A percentile compares a stretch with the other conserved stretches of the same genome.
Evolutionary conservation across 2,888 invertebrate genomes (phyloP).

Genomic region (Stenodema calcarata): DNA sequence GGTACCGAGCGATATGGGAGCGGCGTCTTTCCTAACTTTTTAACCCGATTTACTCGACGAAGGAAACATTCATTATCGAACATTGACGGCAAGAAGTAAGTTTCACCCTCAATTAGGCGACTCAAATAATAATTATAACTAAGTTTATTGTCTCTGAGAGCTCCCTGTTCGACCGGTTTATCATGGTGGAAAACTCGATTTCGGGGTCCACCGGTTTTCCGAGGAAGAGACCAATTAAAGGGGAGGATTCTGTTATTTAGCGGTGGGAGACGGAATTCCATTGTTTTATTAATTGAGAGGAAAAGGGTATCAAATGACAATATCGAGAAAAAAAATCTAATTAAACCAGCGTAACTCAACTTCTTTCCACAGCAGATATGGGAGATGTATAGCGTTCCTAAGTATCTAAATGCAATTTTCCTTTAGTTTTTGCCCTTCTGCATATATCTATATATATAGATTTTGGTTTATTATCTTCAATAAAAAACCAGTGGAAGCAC

Average conservation of each 20-base stretch:
- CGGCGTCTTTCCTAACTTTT: conserved; percentile 12
- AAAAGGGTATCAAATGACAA: background rate
- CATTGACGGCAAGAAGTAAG: background rate
- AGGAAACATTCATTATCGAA: conserved; percentile 29
- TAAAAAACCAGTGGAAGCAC: too few relatives aligned
- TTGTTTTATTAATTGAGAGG: conserved; percentile 12
- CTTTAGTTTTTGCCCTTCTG: too few relatives aligned
- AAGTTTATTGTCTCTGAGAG: background rate
- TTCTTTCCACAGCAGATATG: background rate
- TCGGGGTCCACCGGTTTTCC: background rate
- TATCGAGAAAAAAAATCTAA: background rate
- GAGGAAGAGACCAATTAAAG: background rate
- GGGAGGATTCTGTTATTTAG: background rate
- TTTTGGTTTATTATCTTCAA: too few relatives aligned
- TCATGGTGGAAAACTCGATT: background rate
- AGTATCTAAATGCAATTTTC: too few relatives aligned
- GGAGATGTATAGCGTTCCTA: too few relatives aligned
- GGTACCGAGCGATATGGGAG: background rate
- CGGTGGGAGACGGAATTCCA: background rate
- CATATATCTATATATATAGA: too few relatives aligned
- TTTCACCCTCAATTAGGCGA: background rate
- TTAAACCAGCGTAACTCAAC: background rate
- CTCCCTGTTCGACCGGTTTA: background rate
- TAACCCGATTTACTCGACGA: conserved; percentile 4
- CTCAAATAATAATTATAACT: conserved; percentile 12